Conservation (phyloP, 2,888 invertebrate species). For the Carabus problematicus region DNA sequence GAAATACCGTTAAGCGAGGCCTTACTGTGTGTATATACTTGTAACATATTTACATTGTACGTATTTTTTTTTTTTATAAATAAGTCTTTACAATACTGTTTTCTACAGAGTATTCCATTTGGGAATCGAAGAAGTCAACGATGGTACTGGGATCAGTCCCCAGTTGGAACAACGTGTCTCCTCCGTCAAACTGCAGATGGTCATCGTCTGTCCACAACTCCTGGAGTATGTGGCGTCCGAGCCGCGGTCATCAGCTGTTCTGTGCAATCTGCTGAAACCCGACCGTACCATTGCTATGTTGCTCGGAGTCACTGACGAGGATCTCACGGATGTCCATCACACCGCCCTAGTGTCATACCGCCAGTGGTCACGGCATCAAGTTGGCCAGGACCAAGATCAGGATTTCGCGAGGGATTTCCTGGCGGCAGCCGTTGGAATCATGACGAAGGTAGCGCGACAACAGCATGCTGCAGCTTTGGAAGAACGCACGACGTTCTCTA, state of each 20-base stretch:
- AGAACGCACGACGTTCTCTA: constrained; percentile 71
- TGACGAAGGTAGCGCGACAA: constrained; percentile 65
- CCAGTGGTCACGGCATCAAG: constrained; percentile 81
- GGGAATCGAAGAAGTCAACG: constrained; percentile 72
- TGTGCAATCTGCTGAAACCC: constrained; percentile 68
- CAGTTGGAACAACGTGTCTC: constrained; percentile 65
- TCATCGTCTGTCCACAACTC: constrained; percentile 80
- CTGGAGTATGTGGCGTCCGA: constrained; percentile 67
- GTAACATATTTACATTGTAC: too few relatives aligned
- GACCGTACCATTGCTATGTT: constrained; percentile 82
- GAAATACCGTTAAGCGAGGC: too few relatives aligned
- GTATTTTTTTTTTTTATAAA: too few relatives aligned
- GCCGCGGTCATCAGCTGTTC: constrained; percentile 62
- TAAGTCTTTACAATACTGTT: too few relatives aligned
- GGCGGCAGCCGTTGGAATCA: constrained; percentile 80
- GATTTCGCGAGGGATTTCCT: constrained; percentile 84
- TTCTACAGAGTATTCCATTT: constrained; percentile 73
- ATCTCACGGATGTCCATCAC: constrained; percentile 70
- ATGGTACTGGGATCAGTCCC: constrained; percentile 60
- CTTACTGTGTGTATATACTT: too few relatives aligned
- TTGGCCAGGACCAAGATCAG: constrained; percentile 81
- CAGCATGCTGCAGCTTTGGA: constrained; percentile 56
- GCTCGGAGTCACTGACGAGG: constrained; percentile 77
- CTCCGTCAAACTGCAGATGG: constrained; percentile 77
- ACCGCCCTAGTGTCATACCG: constrained; percentile 73